A percentile compares a stretch with the other conserved stretches of the same genome.
Evolutionary conservation across 2,888 invertebrate species (phyloP).

Genomic region (Catocala nupta): DNA sequence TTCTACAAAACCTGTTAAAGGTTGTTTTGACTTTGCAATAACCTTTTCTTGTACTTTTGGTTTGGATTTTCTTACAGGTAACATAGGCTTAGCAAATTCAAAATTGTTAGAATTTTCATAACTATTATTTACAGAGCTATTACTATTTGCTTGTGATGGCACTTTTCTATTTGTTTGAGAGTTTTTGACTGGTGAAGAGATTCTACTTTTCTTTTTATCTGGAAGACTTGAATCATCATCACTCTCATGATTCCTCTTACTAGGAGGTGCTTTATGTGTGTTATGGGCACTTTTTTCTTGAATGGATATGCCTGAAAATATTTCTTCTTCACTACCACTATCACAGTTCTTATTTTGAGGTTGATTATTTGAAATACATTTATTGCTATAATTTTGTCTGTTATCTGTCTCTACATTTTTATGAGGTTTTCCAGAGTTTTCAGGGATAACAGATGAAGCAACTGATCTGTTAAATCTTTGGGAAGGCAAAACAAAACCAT

Average conservation of each 20-base stretch:
- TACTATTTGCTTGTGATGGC: conserved; percentile 30
- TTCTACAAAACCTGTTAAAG: conserved; percentile 41
- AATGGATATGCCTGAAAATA: conserved; percentile 56
- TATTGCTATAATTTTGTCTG: conserved; percentile 8
- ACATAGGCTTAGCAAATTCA: conserved; percentile 68
- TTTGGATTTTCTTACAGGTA: conserved; percentile 62
- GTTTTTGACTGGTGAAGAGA: conserved; percentile 51
- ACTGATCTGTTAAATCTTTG: conserved; percentile 70
- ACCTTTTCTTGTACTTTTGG: conserved; percentile 54
- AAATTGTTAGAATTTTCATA: conserved; percentile 55
- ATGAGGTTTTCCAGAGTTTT: conserved; percentile 38
- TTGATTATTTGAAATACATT: conserved; percentile 23
- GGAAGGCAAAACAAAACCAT: conserved; percentile 66
- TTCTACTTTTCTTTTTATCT: conserved; percentile 58
- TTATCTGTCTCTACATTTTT: conserved; percentile 22
- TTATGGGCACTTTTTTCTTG: conserved; percentile 41
- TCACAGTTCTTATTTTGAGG: conserved; percentile 20
- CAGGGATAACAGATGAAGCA: conserved; percentile 55
- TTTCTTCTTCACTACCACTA: conserved; percentile 63
- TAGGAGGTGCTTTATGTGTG: conserved; percentile 20
- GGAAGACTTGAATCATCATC: conserved; percentile 50
- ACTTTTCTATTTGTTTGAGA: conserved; percentile 19
- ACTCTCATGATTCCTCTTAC: conserved; percentile 55
- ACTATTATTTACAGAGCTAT: conserved; percentile 24
- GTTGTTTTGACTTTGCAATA: conserved; percentile 59